A percentile compares a stretch with the other conserved stretches of the same genome.
Evolutionary conservation across 30 jellyfish, hydroid and myxozoan genomes (phyloP).

Genomic region (Aurelia sp.): DNA sequence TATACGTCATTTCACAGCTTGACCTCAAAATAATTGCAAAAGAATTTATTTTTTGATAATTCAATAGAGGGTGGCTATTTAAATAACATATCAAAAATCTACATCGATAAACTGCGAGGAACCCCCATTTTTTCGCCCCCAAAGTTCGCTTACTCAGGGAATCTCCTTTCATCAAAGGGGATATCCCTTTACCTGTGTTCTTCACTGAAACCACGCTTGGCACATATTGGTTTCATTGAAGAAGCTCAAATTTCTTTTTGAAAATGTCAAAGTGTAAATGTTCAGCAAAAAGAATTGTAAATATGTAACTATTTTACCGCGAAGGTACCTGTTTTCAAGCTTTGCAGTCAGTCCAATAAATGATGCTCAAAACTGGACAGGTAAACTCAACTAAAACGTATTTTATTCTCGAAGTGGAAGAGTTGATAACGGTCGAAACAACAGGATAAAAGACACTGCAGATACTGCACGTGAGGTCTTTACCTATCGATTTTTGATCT

Average conservation of each 20-base stretch:
- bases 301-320: background rate
- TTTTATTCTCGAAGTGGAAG: background rate
- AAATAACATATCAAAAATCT: conserved; percentile 5
- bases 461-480: too few relatives aligned
- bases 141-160: conserved; percentile 17
- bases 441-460: too few relatives aligned
- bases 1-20: background rate
- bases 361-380: conserved; percentile 3
- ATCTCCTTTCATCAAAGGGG: conserved; percentile 41
- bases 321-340: background rate
- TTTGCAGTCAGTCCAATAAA: background rate
- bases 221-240: background rate
- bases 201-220: background rate
- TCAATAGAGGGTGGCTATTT: background rate
- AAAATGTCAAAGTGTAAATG: conserved; percentile 13
- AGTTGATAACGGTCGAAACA: too few relatives aligned
- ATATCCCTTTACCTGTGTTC: conserved; percentile 2
- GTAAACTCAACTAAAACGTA: background rate
- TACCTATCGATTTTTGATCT: too few relatives aligned
- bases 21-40: conserved; percentile 8
- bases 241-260: conserved; percentile 25
- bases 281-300: conserved; percentile 2
- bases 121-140: conserved; percentile 10
- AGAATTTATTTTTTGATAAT: background rate
- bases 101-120: conserved; percentile 1